A percentile compares a stretch with the other conserved stretches of the same genome.
Evolutionary conservation across 2,888 invertebrate species (phyloP).

Genomic region (Acholoe squamosa): DNA sequence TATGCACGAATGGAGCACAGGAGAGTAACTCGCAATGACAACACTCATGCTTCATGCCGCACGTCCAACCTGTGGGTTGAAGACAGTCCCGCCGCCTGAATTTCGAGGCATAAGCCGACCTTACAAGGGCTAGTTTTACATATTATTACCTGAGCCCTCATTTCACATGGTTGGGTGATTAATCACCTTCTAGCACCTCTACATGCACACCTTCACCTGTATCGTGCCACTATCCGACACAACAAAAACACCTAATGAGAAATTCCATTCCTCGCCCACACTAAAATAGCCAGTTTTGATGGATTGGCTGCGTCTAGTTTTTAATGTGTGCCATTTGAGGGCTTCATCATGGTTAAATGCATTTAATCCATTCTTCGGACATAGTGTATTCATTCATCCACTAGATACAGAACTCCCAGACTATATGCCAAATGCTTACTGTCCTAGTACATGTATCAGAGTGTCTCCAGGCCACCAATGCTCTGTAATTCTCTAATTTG

Average conservation of each 20-base stretch:
- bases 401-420: no score
- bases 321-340: not conserved
- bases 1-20: no score
- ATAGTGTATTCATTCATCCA: no score
- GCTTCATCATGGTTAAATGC: no score
- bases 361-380: no score
- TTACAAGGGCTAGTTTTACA: not conserved
- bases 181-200: not conserved
- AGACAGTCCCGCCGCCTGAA: no score
- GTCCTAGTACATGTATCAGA: not conserved
- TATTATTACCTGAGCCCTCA: not conserved
- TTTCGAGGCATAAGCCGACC: no score
- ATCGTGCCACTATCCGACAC: not conserved
- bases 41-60: no score
- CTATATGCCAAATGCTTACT: no score
- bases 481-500: not conserved
- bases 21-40: no score
- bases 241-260: not conserved
- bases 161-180: constrained; percentile 47
- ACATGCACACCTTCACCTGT: constrained; percentile 6
- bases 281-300: constrained; percentile 33
- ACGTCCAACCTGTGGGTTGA: no score
- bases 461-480: not conserved
- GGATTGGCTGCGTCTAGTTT: not conserved
- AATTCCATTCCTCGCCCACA: constrained; percentile 1